Conservation (phyloP, 2,113 vertebrate genomes). For the Cynopterus brachyotis region DNA sequence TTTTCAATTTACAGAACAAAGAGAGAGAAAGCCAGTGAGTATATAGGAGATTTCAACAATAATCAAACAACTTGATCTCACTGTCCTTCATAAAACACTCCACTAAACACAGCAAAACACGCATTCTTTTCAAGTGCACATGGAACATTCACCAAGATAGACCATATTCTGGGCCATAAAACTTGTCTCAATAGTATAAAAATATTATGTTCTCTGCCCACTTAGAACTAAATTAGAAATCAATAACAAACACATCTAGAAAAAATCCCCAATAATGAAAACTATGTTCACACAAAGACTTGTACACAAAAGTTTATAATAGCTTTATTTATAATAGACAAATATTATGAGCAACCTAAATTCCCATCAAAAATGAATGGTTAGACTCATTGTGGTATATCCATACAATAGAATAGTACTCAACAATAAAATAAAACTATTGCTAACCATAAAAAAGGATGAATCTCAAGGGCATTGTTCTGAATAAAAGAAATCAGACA, state of each 20-base stretch:
- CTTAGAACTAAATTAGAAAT: constrained; percentile 15
- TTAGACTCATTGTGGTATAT: not conserved
- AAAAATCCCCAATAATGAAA: not conserved
- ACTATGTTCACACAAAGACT: not conserved
- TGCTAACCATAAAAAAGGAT: not conserved
- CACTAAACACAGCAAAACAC: not conserved
- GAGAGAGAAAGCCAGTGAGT: not conserved
- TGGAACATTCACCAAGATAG: not conserved
- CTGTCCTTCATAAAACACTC: not conserved
- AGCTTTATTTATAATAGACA: not conserved
- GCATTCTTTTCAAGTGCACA: not conserved
- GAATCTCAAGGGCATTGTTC: not conserved
- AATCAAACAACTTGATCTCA: not conserved
- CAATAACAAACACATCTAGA: not conserved
- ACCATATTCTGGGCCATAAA: not conserved
- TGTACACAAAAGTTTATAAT: not conserved
- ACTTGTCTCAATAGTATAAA: not conserved
- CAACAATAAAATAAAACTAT: not conserved
- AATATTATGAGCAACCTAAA: not conserved
- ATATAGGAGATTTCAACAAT: not conserved
- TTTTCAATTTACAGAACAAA: not conserved
- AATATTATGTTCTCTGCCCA: not conserved
- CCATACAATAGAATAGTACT: not conserved
- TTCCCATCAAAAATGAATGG: not conserved
- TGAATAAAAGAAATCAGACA: not conserved